Conservation (phyloP, 1,140 invertebrate genomes). For the Drosophila baimaii region DNA sequence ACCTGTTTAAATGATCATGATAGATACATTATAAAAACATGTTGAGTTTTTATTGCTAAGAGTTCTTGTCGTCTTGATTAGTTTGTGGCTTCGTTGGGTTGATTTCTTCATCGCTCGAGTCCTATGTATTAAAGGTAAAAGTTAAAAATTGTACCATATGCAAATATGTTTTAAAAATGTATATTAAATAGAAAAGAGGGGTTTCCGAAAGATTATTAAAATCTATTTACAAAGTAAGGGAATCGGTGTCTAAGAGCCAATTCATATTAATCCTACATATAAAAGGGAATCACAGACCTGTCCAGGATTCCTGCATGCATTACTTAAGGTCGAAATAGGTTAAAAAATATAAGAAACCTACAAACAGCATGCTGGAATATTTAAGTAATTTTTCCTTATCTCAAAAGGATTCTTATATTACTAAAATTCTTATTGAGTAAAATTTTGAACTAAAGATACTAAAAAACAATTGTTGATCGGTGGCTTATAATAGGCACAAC, state of each 20-base stretch:
- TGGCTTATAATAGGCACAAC: background rate
- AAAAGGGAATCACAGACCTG: background rate
- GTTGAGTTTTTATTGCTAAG: background rate
- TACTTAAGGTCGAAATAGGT: background rate
- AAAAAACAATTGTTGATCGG: background rate
- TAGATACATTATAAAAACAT: background rate
- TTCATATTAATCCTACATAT: background rate
- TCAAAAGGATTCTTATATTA: background rate
- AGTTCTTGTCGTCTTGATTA: background rate
- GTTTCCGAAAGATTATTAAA: background rate
- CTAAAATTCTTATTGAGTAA: too few relatives aligned
- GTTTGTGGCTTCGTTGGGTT: conserved; percentile 6
- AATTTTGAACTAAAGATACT: background rate
- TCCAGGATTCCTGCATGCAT: conserved; percentile 4
- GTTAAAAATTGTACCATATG: background rate
- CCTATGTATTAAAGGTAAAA: background rate
- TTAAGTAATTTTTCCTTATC: background rate
- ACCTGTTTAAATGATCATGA: background rate
- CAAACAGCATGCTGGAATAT: background rate
- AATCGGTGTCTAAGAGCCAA: conserved; percentile 5
- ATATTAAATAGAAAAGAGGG: background rate
- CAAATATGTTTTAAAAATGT: background rate
- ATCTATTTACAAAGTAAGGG: conserved; percentile 4
- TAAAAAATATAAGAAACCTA: background rate
- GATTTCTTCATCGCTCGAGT: conserved; percentile 11